Evolutionary conservation across 2,113 vertebrate genomes (phyloP), one percentile per base, ranked within the genome.

Genomic region (Drymodes brunneopygia): DNA sequence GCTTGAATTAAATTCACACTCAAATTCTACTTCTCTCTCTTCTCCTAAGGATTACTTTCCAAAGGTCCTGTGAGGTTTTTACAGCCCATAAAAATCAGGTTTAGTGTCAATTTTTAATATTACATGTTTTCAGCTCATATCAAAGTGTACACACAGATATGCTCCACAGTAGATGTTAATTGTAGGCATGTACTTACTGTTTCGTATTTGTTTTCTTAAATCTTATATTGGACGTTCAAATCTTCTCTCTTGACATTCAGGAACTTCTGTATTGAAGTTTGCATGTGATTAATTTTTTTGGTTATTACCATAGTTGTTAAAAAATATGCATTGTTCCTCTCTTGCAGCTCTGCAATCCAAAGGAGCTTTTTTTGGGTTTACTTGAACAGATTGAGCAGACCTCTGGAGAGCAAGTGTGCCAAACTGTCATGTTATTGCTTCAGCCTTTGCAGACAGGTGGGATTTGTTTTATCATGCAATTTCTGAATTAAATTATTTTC

Each of bases 301-400:
- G 24, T 67, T 61, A 29, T 66, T 29, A 69, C 40, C 4, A 4
- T 28, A 17, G 14, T 58, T 42, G 58, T 91, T 65, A 15, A 67
- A 93, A 81, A 35, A 17, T 28, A n/a, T 1, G 4, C 6, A 9
- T 85, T 87, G 38, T 72, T 91, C 19, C 24, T 81, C 31, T 86
- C 62, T 78, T 98, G 92, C 95, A 99, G 99, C 97, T 98, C 3
- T 99, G 99, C 95, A 98, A 98, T 96, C 99, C 99, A 11, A 99
- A 99, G 98, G 99, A 99, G 97, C 97, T 99, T 93, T 97, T 99
- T 92, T 97, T 99, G 93, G 99, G 99, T 94, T 98, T 99, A 92
- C 97, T 99, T 97, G 99, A 99, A 95, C 98, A 99, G 96, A 98
- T 99, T 88, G 99, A 99, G 95, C 99, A 99, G 42, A 97, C 98